These are phyloP conservation scores for Hydrozoanthus gracilis DNA, from an alignment of 92 coral and sea anemone species.

Conservation along the genomic window DNA sequence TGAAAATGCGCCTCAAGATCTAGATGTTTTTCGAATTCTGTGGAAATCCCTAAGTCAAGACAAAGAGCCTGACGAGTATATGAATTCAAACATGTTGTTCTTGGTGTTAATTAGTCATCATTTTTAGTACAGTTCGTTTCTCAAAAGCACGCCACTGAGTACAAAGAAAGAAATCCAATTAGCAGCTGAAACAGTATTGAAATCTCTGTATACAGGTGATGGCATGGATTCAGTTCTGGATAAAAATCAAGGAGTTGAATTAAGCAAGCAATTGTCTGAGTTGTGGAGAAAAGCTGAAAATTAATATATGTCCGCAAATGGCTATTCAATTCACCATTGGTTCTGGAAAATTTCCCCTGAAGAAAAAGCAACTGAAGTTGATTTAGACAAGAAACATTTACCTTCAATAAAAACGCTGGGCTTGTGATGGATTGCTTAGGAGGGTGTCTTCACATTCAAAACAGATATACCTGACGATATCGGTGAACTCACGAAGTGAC, in stretches of 20 bases:
- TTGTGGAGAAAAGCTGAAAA: constrained; percentile 60
- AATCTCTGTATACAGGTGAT: constrained; percentile 64
- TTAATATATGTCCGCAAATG: background rate
- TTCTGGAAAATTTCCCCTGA: too few relatives aligned
- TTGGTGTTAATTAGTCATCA: constrained; percentile 58
- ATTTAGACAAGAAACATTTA: constrained; percentile 3
- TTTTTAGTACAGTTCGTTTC: constrained; percentile 66
- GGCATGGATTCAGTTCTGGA: constrained; percentile 69
- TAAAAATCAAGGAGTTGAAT: constrained; percentile 31
- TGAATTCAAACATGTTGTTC: constrained; percentile 64
- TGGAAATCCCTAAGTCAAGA: constrained; percentile 13
- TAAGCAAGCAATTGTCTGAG: constrained; percentile 51
- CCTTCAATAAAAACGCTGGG: constrained; percentile 62
- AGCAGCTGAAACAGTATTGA: constrained; percentile 62
- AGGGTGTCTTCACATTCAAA: constrained; percentile 57
- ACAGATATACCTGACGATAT: constrained; percentile 26
- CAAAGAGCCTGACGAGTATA: constrained; percentile 41
- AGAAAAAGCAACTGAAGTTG: too few relatives aligned
- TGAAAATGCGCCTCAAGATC: too few relatives aligned
- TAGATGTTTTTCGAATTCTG: too few relatives aligned
- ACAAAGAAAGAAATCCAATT: constrained; percentile 42
- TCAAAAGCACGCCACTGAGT: constrained; percentile 44
- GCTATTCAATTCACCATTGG: constrained; percentile 21
- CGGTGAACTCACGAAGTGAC: constrained; percentile 46
- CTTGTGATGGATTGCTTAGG: constrained; percentile 58